These are phyloP conservation scores for Andrena fulva DNA, from an alignment of 2,888 invertebrate species.

Conservation along the genomic window DNA sequence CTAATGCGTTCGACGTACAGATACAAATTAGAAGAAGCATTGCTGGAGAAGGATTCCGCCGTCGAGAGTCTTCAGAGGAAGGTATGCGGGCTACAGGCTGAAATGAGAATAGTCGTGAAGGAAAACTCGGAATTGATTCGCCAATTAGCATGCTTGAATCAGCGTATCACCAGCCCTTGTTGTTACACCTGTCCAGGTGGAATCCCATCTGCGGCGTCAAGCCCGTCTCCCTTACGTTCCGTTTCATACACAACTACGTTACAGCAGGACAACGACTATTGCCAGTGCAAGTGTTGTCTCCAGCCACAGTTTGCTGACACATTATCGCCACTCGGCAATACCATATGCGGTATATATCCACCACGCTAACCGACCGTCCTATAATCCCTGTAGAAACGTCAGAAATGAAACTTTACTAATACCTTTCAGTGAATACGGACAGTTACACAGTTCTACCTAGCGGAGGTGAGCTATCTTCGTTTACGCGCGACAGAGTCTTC, in stretches of 20 bases:
- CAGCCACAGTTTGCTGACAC: constrained; percentile 57
- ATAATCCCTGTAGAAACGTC: neutral
- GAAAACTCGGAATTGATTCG: constrained; percentile 87
- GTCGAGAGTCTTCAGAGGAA: constrained; percentile 88
- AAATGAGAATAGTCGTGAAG: constrained; percentile 88
- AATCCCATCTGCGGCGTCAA: constrained; percentile 54
- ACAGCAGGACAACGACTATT: constrained; percentile 67
- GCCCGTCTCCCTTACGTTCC: constrained; percentile 50
- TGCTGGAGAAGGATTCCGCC: constrained; percentile 88
- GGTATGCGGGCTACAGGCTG: constrained; percentile 87
- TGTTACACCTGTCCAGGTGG: constrained; percentile 68
- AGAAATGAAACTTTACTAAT: neutral
- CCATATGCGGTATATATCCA: constrained; percentile 61
- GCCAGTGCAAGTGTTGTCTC: constrained; percentile 69
- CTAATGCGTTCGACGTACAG: constrained; percentile 80
- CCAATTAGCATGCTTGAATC: constrained; percentile 83
- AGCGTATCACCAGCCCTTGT: constrained; percentile 69
- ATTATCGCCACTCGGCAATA: constrained; percentile 52
- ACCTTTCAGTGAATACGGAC: constrained; percentile 18
- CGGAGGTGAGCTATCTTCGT: constrained; percentile 30
- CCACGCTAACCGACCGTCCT: neutral
- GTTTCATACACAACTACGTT: constrained; percentile 59
- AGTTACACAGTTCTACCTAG: constrained; percentile 26
- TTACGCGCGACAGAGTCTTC: neutral
- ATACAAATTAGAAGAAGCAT: constrained; percentile 88